These are phyloP conservation scores for Crambe crambe DNA, from an alignment of 37 sponge, comb jelly and placozoan genomes.

Conservation along the genomic window DNA sequence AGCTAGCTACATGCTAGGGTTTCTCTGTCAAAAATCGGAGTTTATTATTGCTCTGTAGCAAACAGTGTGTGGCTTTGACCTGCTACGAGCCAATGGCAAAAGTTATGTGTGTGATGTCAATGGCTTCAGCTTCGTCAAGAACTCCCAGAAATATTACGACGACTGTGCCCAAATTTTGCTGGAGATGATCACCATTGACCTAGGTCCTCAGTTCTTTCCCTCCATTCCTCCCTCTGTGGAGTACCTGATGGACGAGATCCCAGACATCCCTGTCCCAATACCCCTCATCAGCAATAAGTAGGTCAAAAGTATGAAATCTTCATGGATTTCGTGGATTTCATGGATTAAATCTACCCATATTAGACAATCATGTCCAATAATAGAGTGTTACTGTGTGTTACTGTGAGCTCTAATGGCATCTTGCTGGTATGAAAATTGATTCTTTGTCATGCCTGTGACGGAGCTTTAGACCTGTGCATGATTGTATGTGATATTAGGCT, in stretches of 20 bases:
- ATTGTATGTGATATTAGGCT: too few relatives aligned
- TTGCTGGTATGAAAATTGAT: too few relatives aligned
- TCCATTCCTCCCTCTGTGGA: constrained; percentile 49
- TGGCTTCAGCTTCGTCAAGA: constrained; percentile 98
- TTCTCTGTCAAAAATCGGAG: too few relatives aligned
- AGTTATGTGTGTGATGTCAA: constrained; percentile 98
- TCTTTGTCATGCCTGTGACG: too few relatives aligned
- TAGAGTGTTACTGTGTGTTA: neutral
- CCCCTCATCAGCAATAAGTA: constrained; percentile 16
- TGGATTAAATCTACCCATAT: neutral
- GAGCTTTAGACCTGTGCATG: too few relatives aligned
- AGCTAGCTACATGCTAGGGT: too few relatives aligned
- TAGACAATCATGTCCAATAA: neutral
- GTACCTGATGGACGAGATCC: constrained; percentile 41
- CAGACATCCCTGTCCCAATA: constrained; percentile 52
- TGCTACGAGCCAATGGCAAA: constrained; percentile 92
- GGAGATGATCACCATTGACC: constrained; percentile 69
- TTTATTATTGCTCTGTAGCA: too few relatives aligned
- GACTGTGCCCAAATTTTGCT: constrained; percentile 91
- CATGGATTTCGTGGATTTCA: neutral
- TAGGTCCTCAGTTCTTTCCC: constrained; percentile 74
- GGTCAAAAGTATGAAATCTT: neutral
- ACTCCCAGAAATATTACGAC: constrained; percentile 92
- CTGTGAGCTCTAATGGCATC: neutral
- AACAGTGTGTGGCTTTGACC: constrained; percentile 96